phyloP scores from a whole-genome alignment of 2,797 vertebrate genomes.

The Xenopus petersii region DNA sequence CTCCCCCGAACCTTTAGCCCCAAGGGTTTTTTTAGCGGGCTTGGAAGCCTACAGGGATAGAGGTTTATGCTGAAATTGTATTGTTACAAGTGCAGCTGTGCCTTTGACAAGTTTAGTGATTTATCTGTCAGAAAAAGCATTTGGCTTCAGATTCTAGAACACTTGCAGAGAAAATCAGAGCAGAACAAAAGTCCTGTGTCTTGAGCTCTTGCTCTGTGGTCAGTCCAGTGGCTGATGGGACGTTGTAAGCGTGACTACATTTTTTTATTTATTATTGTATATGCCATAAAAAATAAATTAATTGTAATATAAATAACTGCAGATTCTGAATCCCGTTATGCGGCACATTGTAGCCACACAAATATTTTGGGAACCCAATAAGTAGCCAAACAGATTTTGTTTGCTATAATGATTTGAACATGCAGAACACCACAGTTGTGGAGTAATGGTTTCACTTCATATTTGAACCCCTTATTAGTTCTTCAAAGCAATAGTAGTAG shows the following conservation, averaged over 20 bases:
- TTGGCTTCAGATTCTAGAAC: conserved; percentile 75
- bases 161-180: conserved; percentile 57
- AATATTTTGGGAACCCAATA: too few relatives aligned
- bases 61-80: conserved; percentile 52
- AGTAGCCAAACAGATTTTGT: too few relatives aligned
- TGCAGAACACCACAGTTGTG: too few relatives aligned
- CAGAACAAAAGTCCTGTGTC: not conserved
- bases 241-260: not conserved
- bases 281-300: too few relatives aligned
- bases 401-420: too few relatives aligned
- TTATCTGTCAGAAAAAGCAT: conserved; percentile 80
- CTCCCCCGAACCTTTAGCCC: conserved; percentile 39
- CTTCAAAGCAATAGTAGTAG: too few relatives aligned
- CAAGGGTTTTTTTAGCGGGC: conserved; percentile 3
- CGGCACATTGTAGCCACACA: too few relatives aligned
- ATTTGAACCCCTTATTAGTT: too few relatives aligned
- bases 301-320: too few relatives aligned
- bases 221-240: not conserved
- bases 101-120: conserved; percentile 70
- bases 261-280: too few relatives aligned
- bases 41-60: conserved; percentile 22
- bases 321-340: too few relatives aligned
- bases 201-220: not conserved
- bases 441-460: too few relatives aligned
- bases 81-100: conserved; percentile 75